These are phyloP conservation scores for Aspidiotus rigidus DNA, from an alignment of 2,888 invertebrate species.

Conservation along the genomic window DNA sequence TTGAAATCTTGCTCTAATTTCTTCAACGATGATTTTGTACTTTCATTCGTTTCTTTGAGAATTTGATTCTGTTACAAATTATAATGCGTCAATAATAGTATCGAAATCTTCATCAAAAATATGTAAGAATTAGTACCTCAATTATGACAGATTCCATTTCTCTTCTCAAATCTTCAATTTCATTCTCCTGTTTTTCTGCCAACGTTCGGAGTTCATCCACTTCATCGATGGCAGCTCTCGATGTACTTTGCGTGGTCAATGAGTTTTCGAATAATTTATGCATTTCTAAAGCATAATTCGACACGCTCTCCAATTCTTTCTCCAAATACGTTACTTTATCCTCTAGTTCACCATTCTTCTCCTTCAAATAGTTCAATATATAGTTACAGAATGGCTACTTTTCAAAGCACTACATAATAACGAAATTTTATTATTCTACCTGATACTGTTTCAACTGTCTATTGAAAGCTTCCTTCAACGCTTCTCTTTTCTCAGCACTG, in stretches of 20 bases:
- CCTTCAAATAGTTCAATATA: slow-evolving; percentile 38
- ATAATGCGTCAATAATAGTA: slow-evolving; percentile 44
- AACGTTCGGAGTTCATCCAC: slow-evolving; percentile 39
- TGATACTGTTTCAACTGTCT: no score
- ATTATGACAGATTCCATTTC: slow-evolving; percentile 16
- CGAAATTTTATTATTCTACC: no score
- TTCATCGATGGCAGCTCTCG: slow-evolving; percentile 16
- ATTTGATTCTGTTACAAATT: slow-evolving; percentile 10
- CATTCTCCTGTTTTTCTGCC: slow-evolving; percentile 54
- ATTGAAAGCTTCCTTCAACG: no score
- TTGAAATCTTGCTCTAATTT: slow-evolving; percentile 50
- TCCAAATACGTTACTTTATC: slow-evolving; percentile 60
- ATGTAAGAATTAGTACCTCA: not conserved
- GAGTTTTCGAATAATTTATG: slow-evolving; percentile 59
- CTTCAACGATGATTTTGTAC: slow-evolving; percentile 9
- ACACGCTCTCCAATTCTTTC: slow-evolving; percentile 69
- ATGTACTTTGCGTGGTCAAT: slow-evolving; percentile 34
- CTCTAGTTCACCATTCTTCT: slow-evolving; percentile 47
- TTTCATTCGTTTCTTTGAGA: slow-evolving; percentile 12
- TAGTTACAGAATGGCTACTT: no score
- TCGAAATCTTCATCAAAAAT: not conserved
- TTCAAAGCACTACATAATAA: no score
- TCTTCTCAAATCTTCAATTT: slow-evolving; percentile 41
- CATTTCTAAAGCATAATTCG: slow-evolving; percentile 67
- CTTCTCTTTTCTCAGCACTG: no score